Base-by-base conservation (phyloP, 1,140 invertebrate species). In the Zaprionus vittiger region DNA sequence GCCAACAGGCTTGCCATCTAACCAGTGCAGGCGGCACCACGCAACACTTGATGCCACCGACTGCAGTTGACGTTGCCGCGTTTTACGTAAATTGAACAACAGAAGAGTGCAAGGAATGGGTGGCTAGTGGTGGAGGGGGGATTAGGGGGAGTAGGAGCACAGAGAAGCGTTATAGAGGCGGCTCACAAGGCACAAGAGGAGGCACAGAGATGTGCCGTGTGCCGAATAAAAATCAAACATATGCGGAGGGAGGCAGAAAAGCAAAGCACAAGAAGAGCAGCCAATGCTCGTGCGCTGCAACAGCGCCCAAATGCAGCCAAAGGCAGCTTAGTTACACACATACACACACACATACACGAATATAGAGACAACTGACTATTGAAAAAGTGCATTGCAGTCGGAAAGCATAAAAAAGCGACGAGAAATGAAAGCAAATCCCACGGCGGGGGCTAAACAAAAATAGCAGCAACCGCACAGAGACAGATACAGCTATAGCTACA, bases 41-140 rank as follows among this genome's bases (percentile, higher is more conserved):
- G 47, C 70, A 80, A 31, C 72, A 89, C 73, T 83, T 87, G 80
- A 80, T 78, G 70, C 83, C 72, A 49, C 38, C 78, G 67, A 73
- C 85, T 89, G 81, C 81, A 85, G 85, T 89, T 89, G 85, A 89
- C 85, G 83, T 80, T 73, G 84, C 69, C 81, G 79, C 79, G 75
- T 85, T 90, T 84, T 70, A 89, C 79, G 79, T 79, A 84, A 90
- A 89, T 89, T 90, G 85, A 89, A 89, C 85, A 89, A 82, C 81
- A 84, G 67, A 57, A 14, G 59, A 69, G n/a, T 34, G 37, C 34
- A 47, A 34, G 38, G 14, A 71, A 34, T 28, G 52, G 31, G 7
- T 9, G 6, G 0, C 34, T 15, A 41, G 14, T 4, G 70, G 15
- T 17, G 44, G n/a, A 11, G 28, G 20, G 52, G 20, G 14, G 9